Evolutionary conservation across 2,888 invertebrate species (phyloP).

Genomic region (Mamestra brassicae): DNA sequence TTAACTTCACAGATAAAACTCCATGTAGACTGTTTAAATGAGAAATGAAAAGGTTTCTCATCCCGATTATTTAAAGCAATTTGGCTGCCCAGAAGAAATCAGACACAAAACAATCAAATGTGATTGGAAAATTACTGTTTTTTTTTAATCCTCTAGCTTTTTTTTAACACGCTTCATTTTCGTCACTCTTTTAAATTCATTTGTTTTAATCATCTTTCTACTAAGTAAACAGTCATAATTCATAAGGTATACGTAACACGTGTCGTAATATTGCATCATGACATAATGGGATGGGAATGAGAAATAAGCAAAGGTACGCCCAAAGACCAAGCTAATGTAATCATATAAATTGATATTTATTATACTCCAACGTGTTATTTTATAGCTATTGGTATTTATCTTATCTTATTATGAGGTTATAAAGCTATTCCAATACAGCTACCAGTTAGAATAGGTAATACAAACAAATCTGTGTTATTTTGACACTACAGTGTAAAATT

Average conservation of each 20-base stretch:
- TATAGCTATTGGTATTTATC: conserved; percentile 40
- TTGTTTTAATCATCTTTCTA: conserved; percentile 38
- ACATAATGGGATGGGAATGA: conserved; percentile 18
- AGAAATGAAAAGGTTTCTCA: neutral
- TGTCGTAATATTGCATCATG: conserved; percentile 22
- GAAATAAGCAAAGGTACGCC: conserved; percentile 21
- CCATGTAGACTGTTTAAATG: neutral
- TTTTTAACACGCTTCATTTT: conserved; percentile 15
- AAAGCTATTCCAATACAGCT: conserved; percentile 40
- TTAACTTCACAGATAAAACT: neutral
- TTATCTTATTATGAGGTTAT: conserved; percentile 43
- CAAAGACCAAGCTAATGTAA: conserved; percentile 23
- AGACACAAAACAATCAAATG: neutral
- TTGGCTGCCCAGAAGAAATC: neutral
- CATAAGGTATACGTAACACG: neutral
- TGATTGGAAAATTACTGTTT: no score
- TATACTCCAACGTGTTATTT: conserved; percentile 36
- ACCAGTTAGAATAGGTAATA: conserved; percentile 24
- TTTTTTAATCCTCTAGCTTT: neutral
- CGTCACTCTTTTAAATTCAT: conserved; percentile 26
- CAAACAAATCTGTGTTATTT: conserved; percentile 37
- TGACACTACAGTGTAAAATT: conserved; percentile 56
- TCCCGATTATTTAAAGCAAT: neutral
- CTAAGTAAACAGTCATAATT: conserved; percentile 25
- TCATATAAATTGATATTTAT: conserved; percentile 49